These are phyloP conservation scores for Eilema griseolum DNA, from an alignment of 2,888 invertebrate genomes.

Conservation along the genomic window DNA sequence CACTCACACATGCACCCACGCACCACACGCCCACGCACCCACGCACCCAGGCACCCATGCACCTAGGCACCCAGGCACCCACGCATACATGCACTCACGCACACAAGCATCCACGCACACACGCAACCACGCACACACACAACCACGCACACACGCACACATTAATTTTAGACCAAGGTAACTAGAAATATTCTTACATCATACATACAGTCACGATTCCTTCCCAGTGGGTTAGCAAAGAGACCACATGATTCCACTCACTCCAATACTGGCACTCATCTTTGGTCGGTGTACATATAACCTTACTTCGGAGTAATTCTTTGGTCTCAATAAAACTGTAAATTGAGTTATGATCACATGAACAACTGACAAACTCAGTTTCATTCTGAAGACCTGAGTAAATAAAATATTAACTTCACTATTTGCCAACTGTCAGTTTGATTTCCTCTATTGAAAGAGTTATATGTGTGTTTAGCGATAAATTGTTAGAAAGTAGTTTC, in stretches of 20 bases:
- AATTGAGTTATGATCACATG: not conserved
- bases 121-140: too few relatives aligned
- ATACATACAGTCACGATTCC: too few relatives aligned
- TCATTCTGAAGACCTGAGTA: not conserved
- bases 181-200: not conserved
- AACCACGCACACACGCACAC: too few relatives aligned
- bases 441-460: slow-evolving; percentile 3
- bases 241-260: too few relatives aligned
- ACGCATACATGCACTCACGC: too few relatives aligned
- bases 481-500: not conserved
- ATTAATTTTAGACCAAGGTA: not conserved
- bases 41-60: too few relatives aligned
- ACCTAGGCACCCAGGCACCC: too few relatives aligned
- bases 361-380: slow-evolving; percentile 1
- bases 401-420: not conserved
- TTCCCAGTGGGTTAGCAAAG: too few relatives aligned
- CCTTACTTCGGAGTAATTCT: not conserved
- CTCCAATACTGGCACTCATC: too few relatives aligned
- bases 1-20: too few relatives aligned
- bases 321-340: not conserved
- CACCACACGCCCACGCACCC: too few relatives aligned
- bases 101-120: too few relatives aligned
- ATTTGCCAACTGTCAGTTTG: not conserved
- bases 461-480: not conserved
- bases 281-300: not conserved